phyloP scores from a whole-genome alignment of 2,888 invertebrate species.

The Ellobium chinense region DNA sequence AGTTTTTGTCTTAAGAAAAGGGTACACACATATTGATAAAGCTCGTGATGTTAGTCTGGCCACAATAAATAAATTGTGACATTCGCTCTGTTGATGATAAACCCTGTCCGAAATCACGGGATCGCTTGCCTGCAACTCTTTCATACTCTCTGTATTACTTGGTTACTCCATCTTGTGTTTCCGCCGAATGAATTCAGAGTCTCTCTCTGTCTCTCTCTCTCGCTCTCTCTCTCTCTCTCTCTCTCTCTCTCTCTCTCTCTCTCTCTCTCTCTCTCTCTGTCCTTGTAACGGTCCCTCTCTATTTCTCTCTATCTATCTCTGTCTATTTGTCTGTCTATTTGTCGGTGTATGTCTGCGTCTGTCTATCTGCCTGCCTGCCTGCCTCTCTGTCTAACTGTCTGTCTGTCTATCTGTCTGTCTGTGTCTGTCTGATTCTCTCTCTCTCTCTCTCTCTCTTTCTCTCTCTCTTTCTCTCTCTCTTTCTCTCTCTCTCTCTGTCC shows the following conservation, averaged over 20 bases:
- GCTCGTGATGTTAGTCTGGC: too few relatives aligned
- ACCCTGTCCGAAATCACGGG: too few relatives aligned
- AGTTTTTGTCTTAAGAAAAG: too few relatives aligned
- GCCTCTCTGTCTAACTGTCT: background rate
- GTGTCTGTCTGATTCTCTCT: background rate
- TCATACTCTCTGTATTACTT: too few relatives aligned
- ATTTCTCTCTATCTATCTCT: background rate
- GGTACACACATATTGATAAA: too few relatives aligned
- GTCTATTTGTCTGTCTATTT: background rate
- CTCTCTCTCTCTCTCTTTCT: background rate
- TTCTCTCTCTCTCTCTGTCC: background rate
- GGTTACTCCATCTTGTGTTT: too few relatives aligned
- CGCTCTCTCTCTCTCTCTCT: background rate
- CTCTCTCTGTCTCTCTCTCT: background rate
- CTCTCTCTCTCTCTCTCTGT: background rate
- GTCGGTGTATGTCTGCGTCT: too few relatives aligned
- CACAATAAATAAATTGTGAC: too few relatives aligned
- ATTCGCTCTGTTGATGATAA: too few relatives aligned
- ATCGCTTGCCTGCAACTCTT: too few relatives aligned
- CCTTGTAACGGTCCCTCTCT: background rate
- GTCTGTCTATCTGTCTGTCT: background rate
- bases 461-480: background rate
- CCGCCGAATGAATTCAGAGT: too few relatives aligned
- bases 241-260: background rate
- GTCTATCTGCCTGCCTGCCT: background rate